phyloP scores from a whole-genome alignment of 2,888 invertebrate species.

The Drosophila limbata region DNA sequence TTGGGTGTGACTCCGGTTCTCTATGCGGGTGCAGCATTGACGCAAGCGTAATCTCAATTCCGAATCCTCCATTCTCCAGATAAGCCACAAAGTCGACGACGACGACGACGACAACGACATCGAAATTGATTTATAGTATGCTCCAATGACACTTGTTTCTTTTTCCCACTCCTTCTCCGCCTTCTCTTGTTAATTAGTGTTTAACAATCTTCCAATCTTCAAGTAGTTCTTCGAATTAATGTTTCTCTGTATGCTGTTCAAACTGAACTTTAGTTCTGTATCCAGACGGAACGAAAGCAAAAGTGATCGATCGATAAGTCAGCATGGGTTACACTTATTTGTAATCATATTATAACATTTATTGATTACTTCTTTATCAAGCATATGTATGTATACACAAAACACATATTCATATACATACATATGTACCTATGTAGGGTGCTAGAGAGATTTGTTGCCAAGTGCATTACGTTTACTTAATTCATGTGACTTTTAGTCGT shows the following conservation, averaged over 20 bases:
- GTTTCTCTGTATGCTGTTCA: neutral
- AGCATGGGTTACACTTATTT: constrained; percentile 10
- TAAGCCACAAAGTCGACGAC: constrained; percentile 30
- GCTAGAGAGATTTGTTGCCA: constrained; percentile 26
- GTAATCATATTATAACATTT: constrained; percentile 17
- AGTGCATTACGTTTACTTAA: constrained; percentile 26
- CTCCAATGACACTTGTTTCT: constrained; percentile 17
- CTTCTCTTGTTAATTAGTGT: constrained; percentile 27
- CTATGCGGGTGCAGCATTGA: constrained; percentile 52
- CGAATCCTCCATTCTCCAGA: constrained; percentile 37
- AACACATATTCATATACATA: neutral
- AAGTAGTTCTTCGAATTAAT: constrained; percentile 18
- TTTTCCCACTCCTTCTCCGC: constrained; percentile 1
- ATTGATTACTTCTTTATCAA: constrained; percentile 22
- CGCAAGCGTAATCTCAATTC: constrained; percentile 44
- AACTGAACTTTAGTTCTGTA: constrained; percentile 4
- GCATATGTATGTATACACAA: neutral
- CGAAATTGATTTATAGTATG: constrained; percentile 51
- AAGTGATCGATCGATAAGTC: constrained; percentile 21
- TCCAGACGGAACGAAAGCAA: constrained; percentile 16
- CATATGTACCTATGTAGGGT: neutral
- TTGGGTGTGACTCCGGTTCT: constrained; percentile 9
- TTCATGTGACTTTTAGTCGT: constrained; percentile 22
- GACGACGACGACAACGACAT: constrained; percentile 12
- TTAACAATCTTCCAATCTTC: constrained; percentile 23